Base-by-base conservation (phyloP, 2,797 vertebrate genomes). In the Siniperca undulata region DNA sequence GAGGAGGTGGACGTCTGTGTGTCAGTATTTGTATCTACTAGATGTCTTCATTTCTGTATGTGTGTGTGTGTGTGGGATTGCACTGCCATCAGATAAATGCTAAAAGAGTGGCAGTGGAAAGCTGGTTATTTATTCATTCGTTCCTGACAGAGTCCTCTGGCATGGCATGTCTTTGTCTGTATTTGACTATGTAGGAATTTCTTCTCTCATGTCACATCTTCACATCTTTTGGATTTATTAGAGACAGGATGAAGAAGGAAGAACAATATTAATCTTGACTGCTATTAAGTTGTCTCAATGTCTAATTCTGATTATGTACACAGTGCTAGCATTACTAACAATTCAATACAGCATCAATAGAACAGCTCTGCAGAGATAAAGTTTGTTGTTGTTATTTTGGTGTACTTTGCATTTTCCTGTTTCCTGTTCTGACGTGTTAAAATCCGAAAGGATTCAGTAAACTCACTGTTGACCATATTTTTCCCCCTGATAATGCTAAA, bases 81-180 rank as follows among this genome's bases (percentile, higher is more conserved):
- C 38, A 16, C 66, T 62, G 30, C 27, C 36, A 4, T 78, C 64
- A 59, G 74, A 77, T 78, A 61, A 68, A 73, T 73, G 61, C 7
- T 81, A 60, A 73, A 77, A 62, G 60, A 69, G 67, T 27, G 52
- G n/a, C 52, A 24, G 52, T 65, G 70, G 72, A 80, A 74, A 82
- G 55, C 71, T 84, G 46, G n/a, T 88, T 84, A 75, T 71, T 73
- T 72, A 83, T 78, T 80, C 40, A 74, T 82, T 71, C 7, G 5
- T 46, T 68, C 13, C 30, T 42, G 59, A 38, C 64, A 36, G 64
- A 78, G 80, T 60, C 59, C 56, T 79, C 53, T n/a, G 55, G 27
- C 56, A 55, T 9, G 22, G 60, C 40, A 58, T 14, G 42, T 70
- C 30, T 55, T 53, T 52, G 74, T 72, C 24, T 61, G 65, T 27